Percentiles rank a stretch among this genome's conserved stretches.
phyloP scores from a whole-genome alignment of 2,888 invertebrate species.

The Chrysolina haemoptera region DNA sequence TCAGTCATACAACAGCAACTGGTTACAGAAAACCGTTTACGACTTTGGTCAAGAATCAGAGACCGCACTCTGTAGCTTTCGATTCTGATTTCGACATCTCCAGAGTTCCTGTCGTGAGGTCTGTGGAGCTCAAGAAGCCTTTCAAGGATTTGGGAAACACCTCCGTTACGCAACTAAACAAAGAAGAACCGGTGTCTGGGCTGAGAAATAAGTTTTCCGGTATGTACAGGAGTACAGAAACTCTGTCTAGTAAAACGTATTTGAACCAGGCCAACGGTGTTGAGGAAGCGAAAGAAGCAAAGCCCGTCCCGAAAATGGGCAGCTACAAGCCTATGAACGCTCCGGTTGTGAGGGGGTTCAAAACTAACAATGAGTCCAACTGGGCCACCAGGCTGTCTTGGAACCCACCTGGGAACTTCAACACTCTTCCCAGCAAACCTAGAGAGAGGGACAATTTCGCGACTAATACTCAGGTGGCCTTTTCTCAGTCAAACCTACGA shows the following conservation, averaged over 20 bases:
- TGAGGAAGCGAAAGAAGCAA: slow-evolving; percentile 45
- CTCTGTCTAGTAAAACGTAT: slow-evolving; percentile 31
- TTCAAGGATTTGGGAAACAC: slow-evolving; percentile 62
- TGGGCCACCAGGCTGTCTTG: slow-evolving; percentile 56
- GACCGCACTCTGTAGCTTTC: slow-evolving; percentile 66
- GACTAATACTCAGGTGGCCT: slow-evolving; percentile 63
- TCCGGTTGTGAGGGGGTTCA: slow-evolving; percentile 68
- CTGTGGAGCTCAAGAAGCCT: slow-evolving; percentile 71
- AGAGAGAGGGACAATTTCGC: slow-evolving; percentile 50
- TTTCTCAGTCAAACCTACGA: slow-evolving; percentile 71
- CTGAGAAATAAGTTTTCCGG: slow-evolving; percentile 42
- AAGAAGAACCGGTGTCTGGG: slow-evolving; percentile 43
- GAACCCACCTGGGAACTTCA: slow-evolving; percentile 56
- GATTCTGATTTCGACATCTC: slow-evolving; percentile 66
- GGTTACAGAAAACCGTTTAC: slow-evolving; percentile 65
- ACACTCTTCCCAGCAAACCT: slow-evolving; percentile 59
- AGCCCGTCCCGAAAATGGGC: slow-evolving; percentile 59
- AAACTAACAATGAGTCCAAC: slow-evolving; percentile 46
- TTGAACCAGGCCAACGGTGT: slow-evolving; percentile 41
- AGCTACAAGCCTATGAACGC: slow-evolving; percentile 58
- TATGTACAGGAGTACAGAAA: slow-evolving; percentile 45
- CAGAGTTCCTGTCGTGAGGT: slow-evolving; percentile 70
- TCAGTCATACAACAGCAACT: slow-evolving; percentile 56
- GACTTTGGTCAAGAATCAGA: slow-evolving; percentile 60
- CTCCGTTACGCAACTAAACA: slow-evolving; percentile 62